phyloP scores from a whole-genome alignment of 2,113 vertebrate genomes.

The Colinus virginianus region DNA sequence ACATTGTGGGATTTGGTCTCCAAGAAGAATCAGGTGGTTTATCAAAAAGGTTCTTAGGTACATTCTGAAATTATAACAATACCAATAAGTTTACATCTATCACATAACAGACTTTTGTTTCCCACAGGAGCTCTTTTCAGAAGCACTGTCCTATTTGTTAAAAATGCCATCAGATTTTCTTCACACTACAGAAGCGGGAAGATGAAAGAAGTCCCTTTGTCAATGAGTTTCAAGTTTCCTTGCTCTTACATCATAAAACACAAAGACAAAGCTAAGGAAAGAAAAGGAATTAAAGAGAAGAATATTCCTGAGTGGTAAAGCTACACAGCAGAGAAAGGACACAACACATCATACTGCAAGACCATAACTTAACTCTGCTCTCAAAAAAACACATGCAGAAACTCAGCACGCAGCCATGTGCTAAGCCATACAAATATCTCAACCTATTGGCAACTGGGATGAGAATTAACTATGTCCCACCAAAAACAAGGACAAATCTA shows the following conservation, averaged over 20 bases:
- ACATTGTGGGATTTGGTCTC: background rate
- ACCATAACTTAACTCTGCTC: background rate
- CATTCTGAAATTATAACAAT: rapidly evolving
- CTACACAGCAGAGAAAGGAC: background rate
- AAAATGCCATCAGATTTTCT: background rate
- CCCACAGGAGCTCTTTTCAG: background rate
- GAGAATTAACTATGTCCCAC: too few species aligned
- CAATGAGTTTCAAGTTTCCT: background rate
- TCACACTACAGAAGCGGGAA: background rate
- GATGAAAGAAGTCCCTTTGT: background rate
- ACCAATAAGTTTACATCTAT: background rate
- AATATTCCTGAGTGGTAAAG: background rate
- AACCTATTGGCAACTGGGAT: background rate
- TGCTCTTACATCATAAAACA: background rate
- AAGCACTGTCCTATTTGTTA: background rate
- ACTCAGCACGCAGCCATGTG: background rate
- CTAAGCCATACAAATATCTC: background rate
- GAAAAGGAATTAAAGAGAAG: background rate
- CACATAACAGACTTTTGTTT: background rate
- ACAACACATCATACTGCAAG: background rate
- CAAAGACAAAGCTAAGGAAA: background rate
- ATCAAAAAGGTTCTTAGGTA: background rate
- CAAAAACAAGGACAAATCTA: too few species aligned
- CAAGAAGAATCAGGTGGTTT: background rate
- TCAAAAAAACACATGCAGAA: background rate